Evolutionary conservation across 1,140 invertebrate genomes (phyloP), one percentile per base, ranked within the genome.

Genomic region (Temnothorax nylanderi): DNA sequence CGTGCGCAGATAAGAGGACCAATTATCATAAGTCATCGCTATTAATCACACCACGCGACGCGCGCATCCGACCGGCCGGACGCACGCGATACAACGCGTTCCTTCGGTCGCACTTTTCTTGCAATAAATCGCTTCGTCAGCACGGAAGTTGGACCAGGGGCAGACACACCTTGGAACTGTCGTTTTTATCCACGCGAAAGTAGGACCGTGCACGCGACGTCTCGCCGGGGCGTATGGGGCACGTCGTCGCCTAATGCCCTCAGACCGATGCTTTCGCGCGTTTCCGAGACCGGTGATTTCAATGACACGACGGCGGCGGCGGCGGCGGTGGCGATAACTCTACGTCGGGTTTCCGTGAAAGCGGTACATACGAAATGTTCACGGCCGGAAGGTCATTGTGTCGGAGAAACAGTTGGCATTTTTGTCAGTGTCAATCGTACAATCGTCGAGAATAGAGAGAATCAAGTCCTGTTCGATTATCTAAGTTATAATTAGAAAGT

Each of bases 401-500:
- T 81, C 65, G 18, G 37, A 26, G 69, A 75, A 58, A 75, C 32
- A 54, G 54, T 69, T 37, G 54, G 11, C n/a, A 74, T 37, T 37
- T 18, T 74, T 44, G 26, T 26, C 26, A 26, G 26, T 18, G 51
- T 18, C 51, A 6, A 18, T 49, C 26, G 18, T 21, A 41, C 41
- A 18, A 18, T 8, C n/a, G 47, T 64, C 21, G 44, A 16, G 3
- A 47, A 37, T 3, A 26, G 2, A 13, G 6, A 41, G 37, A 65
- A 85, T 32, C 37, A 47, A 84, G 49, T 34, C 13, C 44, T 44
- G 34, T 78, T 65, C 60, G 82, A 78, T 85, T 78, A 85, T 78
- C 62, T 78, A 76, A 78, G 74, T 64, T 65, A 65, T 64, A 85
- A 85, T 78, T 85, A 81, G 64, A 86, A 69, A 86, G 65, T 21